Base-by-base conservation (phyloP, 2,888 invertebrate species). In the Drosophila monieri region DNA sequence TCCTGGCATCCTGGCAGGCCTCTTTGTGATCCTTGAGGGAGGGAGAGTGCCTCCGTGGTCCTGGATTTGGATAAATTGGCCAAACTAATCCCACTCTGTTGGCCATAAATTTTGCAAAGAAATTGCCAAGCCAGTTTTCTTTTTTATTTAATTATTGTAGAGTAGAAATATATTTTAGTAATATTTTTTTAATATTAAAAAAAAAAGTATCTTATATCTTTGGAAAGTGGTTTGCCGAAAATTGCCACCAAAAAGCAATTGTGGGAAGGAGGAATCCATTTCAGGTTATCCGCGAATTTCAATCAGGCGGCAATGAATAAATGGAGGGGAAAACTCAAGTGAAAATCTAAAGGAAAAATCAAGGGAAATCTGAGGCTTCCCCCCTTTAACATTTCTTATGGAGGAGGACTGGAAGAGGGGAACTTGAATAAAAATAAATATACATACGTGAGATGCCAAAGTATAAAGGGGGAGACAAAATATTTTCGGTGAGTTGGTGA, bases 221-320 rank as follows among this genome's bases (percentile, higher is more conserved):
- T 32, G 77, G 80, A 84, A 88, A 88, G 88, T 85, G 85, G 85
- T 85, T 83, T 74, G 73, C 77, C 77, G 74, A 89, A 14, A 88
- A 88, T 84, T 89, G 89, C 88, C 88, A 85, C 89, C 89, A 84
- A 89, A 90, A 89, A 88, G 87, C 89, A 90, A 89, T 90, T 90
- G 89, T 78, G 90, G 90, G 88, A 68, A 85, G 75, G 74, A 85
- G 80, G 85, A 88, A 88, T 86, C 89, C 90, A 89, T 90, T 90
- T 87, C 85, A 81, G 90, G 90, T 90, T 90, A 89, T 90, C 90
- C 90, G 90, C 90, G 90, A 90, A 90, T 89, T 88, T 89, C 90
- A 89, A 89, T 89, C 88, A 88, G 23, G 23, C 12, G 48, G 9
- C 30, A 23, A 48, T 27, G 62, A 15, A 43, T 49, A 49, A 27